These are phyloP conservation scores for Habroteleia sp. DNA, from an alignment of 2,888 invertebrate genomes.

Conservation along the genomic window DNA sequence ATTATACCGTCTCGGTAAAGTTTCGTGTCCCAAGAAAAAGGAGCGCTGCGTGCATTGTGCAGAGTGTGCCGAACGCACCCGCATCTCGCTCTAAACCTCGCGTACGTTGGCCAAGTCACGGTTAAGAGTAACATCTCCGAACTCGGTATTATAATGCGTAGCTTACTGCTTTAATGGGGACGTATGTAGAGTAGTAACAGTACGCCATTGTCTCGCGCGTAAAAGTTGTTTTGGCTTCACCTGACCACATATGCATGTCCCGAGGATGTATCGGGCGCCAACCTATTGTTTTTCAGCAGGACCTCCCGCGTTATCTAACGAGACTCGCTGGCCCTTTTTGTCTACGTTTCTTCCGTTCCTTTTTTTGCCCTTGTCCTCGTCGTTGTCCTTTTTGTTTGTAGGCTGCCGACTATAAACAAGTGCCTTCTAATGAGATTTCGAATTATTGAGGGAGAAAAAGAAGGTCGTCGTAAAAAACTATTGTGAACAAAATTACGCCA, in stretches of 20 bases:
- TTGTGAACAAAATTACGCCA: conserved; percentile 58
- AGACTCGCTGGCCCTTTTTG: conserved; percentile 65
- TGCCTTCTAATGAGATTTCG: conserved; percentile 63
- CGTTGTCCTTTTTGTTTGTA: conserved; percentile 23
- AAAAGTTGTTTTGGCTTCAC: conserved; percentile 71
- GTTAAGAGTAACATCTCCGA: conserved; percentile 49
- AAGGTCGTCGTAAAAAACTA: conserved; percentile 34
- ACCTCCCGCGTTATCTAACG: conserved; percentile 73
- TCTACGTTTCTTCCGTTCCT: conserved; percentile 40
- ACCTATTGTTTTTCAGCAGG: conserved; percentile 73
- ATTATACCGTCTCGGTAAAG: conserved; percentile 45
- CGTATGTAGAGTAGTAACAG: conserved; percentile 75
- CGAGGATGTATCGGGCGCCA: conserved; percentile 68
- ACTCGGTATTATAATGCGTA: conserved; percentile 74
- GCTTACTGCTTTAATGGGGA: conserved; percentile 76
- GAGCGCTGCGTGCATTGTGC: conserved; percentile 40
- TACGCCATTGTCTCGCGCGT: conserved; percentile 71
- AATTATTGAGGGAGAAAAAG: conserved; percentile 48
- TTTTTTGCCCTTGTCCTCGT: conserved; percentile 44
- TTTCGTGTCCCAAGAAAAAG: conserved; percentile 39
- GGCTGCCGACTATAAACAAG: conserved; percentile 60
- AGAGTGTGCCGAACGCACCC: conserved; percentile 28
- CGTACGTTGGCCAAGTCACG: conserved; percentile 55
- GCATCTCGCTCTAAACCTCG: conserved; percentile 9
- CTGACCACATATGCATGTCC: conserved; percentile 67